Conservation (phyloP, 2,797 vertebrate species). For the Argyrosomus regius region DNA sequence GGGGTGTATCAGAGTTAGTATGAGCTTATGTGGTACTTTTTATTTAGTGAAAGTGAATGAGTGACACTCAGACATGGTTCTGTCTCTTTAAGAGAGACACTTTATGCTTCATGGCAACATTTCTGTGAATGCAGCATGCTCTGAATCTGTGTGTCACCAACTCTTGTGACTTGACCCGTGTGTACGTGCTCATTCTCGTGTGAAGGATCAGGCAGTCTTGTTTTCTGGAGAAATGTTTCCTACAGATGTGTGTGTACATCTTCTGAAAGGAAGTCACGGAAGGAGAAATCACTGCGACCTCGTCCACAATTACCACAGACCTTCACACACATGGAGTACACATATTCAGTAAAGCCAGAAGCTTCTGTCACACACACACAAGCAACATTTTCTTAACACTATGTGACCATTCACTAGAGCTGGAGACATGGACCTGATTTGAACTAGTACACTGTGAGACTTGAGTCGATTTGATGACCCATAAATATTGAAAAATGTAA, state of each 20-base stretch:
- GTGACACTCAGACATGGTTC: not conserved
- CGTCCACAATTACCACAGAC: not conserved
- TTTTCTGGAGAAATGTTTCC: constrained; percentile 28
- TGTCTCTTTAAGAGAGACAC: constrained; percentile 42
- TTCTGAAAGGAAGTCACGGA: constrained; percentile 7
- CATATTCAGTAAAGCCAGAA: not conserved
- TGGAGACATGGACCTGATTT: not conserved
- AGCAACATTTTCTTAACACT: not conserved
- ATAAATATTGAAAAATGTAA: not conserved
- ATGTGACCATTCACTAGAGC: not conserved
- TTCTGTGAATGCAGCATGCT: constrained; percentile 42
- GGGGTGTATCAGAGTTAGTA: constrained; percentile 7
- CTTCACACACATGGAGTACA: not conserved
- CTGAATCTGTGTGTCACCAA: constrained; percentile 44
- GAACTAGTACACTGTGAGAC: not conserved
- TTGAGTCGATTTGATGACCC: not conserved
- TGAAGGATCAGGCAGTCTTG: constrained; percentile 30
- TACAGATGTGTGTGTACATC: not conserved
- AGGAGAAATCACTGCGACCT: not conserved
- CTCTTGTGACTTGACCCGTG: constrained; percentile 48
- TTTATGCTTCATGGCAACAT: constrained; percentile 21
- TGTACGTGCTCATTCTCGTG: constrained; percentile 37
- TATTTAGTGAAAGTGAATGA: not conserved
- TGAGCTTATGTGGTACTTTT: not conserved
- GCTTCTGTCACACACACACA: not conserved